Percentiles rank a stretch among this genome's conserved stretches.
These are phyloP conservation scores for Hoplostethus mediterraneus DNA, from an alignment of 2,797 vertebrate species.

Conservation along the genomic window DNA sequence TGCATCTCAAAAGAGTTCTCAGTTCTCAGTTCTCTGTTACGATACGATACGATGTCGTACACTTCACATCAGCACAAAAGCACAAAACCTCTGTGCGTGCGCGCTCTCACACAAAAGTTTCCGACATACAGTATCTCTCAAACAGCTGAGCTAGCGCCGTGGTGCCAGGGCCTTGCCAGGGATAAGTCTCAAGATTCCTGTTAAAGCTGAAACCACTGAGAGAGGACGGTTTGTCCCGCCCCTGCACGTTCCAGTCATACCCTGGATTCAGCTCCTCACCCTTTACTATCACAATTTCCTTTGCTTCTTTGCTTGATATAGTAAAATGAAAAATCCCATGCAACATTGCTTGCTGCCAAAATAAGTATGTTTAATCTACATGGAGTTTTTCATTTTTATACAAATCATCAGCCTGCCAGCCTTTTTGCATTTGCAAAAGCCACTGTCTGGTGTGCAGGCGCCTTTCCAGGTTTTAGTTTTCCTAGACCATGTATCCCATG, in stretches of 20 bases:
- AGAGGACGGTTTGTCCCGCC: background rate
- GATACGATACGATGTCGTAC: constrained; percentile 28
- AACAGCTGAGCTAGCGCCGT: constrained; percentile 2
- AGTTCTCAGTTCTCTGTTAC: constrained; percentile 20
- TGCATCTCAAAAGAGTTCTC: background rate
- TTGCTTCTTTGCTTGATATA: background rate
- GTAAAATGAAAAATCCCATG: constrained; percentile 25
- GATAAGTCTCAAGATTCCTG: background rate
- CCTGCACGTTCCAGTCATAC: constrained; percentile 13
- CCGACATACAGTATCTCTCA: background rate
- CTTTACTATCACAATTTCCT: background rate
- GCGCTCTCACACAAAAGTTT: background rate
- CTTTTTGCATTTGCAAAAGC: background rate
- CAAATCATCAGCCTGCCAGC: background rate
- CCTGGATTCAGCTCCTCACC: background rate
- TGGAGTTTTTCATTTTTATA: constrained; percentile 23
- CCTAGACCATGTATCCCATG: constrained; percentile 24
- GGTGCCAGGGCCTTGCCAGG: background rate
- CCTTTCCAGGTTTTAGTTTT: background rate
- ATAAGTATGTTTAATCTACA: constrained; percentile 10
- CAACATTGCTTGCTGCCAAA: constrained; percentile 25
- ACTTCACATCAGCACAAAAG: constrained; percentile 5
- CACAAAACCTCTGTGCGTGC: background rate
- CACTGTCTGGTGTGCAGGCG: background rate
- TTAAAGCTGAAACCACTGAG: constrained; percentile 1